A percentile compares a stretch with the other conserved stretches of the same genome.
Conservation (phyloP, 2,113 vertebrate species). For the Phylloscopus trochiloides region DNA sequence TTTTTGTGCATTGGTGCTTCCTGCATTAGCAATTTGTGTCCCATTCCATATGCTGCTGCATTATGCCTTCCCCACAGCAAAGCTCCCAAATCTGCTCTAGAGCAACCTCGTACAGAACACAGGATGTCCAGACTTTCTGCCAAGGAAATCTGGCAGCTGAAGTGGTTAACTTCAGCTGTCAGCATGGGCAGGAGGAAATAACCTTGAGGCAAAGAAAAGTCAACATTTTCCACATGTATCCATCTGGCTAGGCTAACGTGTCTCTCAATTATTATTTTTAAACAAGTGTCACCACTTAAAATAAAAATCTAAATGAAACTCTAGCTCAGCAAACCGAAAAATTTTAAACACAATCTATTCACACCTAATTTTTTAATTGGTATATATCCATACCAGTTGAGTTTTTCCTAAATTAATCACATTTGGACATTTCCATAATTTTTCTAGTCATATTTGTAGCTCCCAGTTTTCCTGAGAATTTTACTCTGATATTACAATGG, state of each 20-base stretch:
- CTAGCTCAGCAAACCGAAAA: background rate
- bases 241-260: background rate
- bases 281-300: background rate
- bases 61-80: background rate
- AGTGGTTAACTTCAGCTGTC: background rate
- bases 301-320: background rate
- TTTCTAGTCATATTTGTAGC: background rate
- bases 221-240: background rate
- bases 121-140: background rate
- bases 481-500: background rate
- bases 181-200: background rate
- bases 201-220: slow-evolving; percentile 12
- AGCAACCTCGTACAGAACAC: background rate
- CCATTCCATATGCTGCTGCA: background rate
- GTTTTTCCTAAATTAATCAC: background rate
- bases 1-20: background rate
- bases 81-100: background rate
- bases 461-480: background rate
- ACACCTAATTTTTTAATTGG: background rate
- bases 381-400: background rate
- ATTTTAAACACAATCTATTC: background rate
- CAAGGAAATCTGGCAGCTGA: background rate
- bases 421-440: background rate
- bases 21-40: fast-evolving
- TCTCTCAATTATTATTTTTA: background rate